A percentile compares a stretch with the other conserved stretches of the same genome.
phyloP scores from a whole-genome alignment of 1,140 invertebrate genomes.

The Nautilus pompilius region DNA sequence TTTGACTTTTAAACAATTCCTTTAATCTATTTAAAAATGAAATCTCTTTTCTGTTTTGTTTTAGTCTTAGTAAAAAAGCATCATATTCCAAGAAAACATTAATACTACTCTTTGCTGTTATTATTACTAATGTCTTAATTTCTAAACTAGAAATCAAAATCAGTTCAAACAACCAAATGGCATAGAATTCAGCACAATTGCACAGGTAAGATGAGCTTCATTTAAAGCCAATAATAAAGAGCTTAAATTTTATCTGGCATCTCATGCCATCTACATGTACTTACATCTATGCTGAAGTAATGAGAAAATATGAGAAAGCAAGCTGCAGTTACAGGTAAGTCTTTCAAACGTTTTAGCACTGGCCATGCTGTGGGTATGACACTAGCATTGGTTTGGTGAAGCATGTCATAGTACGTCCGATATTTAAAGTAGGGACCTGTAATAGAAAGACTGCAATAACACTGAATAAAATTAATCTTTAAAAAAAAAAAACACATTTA shows the following conservation, averaged over 20 bases:
- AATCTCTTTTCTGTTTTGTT: too few relatives aligned
- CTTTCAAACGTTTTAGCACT: conserved; percentile 64
- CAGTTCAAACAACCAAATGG: too few relatives aligned
- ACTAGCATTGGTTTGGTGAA: conserved; percentile 67
- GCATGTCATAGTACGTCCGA: conserved; percentile 78
- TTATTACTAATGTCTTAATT: too few relatives aligned
- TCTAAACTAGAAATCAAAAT: too few relatives aligned
- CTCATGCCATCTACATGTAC: too few relatives aligned
- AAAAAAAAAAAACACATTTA: too few relatives aligned
- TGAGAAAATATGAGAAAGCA: conserved; percentile 66
- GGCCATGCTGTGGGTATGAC: conserved; percentile 66
- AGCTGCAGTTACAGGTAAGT: conserved; percentile 67
- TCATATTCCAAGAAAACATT: too few relatives aligned
- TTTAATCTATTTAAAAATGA: too few relatives aligned
- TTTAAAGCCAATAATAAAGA: neutral
- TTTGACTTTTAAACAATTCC: too few relatives aligned
- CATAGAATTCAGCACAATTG: too few relatives aligned
- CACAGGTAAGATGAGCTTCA: neutral
- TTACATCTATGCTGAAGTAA: conserved; percentile 70
- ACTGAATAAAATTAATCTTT: neutral
- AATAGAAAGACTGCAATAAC: conserved; percentile 10
- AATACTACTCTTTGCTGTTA: too few relatives aligned
- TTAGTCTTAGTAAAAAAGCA: too few relatives aligned
- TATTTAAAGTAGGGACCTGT: conserved; percentile 86
- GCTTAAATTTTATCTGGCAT: neutral